Conservation (phyloP, 2,113 vertebrate species). For the Thamnophis sirtalis region DNA sequence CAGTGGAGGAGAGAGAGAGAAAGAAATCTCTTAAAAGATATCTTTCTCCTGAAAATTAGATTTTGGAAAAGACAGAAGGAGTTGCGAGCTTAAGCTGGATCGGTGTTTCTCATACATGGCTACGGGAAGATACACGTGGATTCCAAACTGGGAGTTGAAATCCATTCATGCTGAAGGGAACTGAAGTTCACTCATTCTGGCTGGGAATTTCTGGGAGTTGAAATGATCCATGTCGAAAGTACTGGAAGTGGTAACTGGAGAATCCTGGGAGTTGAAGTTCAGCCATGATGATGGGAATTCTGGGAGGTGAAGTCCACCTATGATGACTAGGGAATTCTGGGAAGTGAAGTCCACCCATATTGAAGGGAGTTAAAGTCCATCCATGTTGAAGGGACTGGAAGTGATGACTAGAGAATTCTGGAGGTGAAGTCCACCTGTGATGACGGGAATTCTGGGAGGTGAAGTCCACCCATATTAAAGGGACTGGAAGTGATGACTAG, state of each 20-base stretch:
- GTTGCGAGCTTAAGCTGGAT: fast-evolving
- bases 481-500: not conserved
- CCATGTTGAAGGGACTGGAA: not conserved
- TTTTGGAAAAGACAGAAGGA: not conserved
- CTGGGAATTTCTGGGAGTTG: too few species aligned
- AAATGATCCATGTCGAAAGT: too few species aligned
- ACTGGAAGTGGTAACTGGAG: too few species aligned
- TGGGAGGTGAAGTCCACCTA: too few species aligned
- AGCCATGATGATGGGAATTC: too few species aligned
- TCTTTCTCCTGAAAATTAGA: not conserved
- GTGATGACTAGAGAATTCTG: too few species aligned
- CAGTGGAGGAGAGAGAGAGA: not conserved
- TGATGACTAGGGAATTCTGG: too few species aligned
- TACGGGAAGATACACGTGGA: not conserved
- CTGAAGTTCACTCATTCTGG: not conserved
- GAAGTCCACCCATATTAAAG: too few species aligned
- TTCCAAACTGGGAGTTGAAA: not conserved
- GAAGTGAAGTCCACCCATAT: too few species aligned
- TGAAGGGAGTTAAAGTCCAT: not conserved
- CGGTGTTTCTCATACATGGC: not conserved
- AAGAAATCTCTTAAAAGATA: not conserved
- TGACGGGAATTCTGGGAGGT: too few species aligned
- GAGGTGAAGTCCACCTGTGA: too few species aligned
- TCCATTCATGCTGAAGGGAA: not conserved
- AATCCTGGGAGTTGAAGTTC: too few species aligned